Base-by-base conservation (phyloP, 2,888 invertebrate species). In the Lepidonotus clava region DNA sequence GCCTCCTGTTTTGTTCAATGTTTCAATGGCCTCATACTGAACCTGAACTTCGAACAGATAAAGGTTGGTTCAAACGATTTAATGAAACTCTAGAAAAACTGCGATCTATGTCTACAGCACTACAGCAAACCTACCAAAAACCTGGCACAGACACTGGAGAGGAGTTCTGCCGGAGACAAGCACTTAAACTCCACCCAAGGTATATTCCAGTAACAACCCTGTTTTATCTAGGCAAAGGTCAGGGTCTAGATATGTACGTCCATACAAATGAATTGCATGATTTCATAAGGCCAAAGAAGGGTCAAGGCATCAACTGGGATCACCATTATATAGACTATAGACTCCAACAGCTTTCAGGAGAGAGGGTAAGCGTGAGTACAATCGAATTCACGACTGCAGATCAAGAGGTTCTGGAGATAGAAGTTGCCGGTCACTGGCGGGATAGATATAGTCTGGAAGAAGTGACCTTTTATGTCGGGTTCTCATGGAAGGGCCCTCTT, bases 401-500 rank as follows among this genome's bases (percentile, higher is more conserved):
- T 38, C 11, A 34, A 4, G 38, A 21, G 36, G 38, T 34, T 2
- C 2, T 71, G 8, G 0, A 34, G 11, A 71, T 71, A 2, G 38
- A 1, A 71, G 71, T 71, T n/a, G 36, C 36, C 18, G 0, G 1
- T 21, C 18, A 1, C 5, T 71, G 71, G 71, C 71, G n/a, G 1
- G 71, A 71, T 36, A 36, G 4, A 21, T 71, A 21, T 24, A 71
- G 71, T 34, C 36, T 71, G 14, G 11, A 71, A 21, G 38, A 71
- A 36, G 71, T 71, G 21, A 18, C 4, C 4, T 71, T 71, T 21
- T 71, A 71, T 36, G 36, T 71, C 5, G 71, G 71, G 18, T 71
- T 71, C 21, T 71, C 71, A 1, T 71, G 71, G 71, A 71, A 71
- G 36, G 71, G 71, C 1, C 71, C 71, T 18, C 34, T 71, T 5